These are phyloP conservation scores for Bombyx huttoni DNA, from an alignment of 2,888 invertebrate genomes.

Conservation along the genomic window DNA sequence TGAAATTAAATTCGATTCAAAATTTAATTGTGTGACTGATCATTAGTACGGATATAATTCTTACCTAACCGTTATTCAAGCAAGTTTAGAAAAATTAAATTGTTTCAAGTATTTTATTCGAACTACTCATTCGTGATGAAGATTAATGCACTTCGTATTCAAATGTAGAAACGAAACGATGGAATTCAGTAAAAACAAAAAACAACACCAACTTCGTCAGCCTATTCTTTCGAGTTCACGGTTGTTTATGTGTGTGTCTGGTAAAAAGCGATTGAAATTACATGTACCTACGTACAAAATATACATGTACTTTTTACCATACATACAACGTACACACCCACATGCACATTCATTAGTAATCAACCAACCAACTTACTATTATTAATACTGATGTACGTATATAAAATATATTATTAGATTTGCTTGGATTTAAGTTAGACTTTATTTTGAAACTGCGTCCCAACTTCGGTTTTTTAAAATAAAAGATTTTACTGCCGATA, in stretches of 20 bases:
- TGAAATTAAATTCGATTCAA: no score
- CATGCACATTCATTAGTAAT: slow-evolving; percentile 11
- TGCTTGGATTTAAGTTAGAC: no score
- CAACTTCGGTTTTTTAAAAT: no score
- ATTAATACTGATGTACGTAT: slow-evolving; percentile 11
- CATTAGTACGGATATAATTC: no score
- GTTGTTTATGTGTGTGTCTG: slow-evolving; percentile 27
- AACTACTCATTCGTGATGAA: slow-evolving; percentile 2
- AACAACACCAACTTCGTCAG: slow-evolving; percentile 5
- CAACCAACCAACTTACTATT: slow-evolving; percentile 11
- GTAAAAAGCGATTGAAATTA: slow-evolving; percentile 31
- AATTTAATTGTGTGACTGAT: no score
- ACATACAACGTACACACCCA: slow-evolving; percentile 13
- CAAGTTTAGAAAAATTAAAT: no score
- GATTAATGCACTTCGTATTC: slow-evolving; percentile 17
- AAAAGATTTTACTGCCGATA: no score
- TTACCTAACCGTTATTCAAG: no score
- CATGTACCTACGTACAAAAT: slow-evolving; percentile 6
- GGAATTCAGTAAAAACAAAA: slow-evolving; percentile 54
- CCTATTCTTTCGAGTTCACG: slow-evolving; percentile 14
- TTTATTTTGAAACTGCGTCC: no score
- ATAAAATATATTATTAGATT: slow-evolving; percentile 1
- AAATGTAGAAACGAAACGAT: slow-evolving; percentile 29
- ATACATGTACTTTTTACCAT: slow-evolving; percentile 7
- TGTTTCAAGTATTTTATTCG: neutral